These are phyloP conservation scores for Drosophila gunungcola DNA, from an alignment of 1,140 invertebrate genomes.

Conservation along the genomic window DNA sequence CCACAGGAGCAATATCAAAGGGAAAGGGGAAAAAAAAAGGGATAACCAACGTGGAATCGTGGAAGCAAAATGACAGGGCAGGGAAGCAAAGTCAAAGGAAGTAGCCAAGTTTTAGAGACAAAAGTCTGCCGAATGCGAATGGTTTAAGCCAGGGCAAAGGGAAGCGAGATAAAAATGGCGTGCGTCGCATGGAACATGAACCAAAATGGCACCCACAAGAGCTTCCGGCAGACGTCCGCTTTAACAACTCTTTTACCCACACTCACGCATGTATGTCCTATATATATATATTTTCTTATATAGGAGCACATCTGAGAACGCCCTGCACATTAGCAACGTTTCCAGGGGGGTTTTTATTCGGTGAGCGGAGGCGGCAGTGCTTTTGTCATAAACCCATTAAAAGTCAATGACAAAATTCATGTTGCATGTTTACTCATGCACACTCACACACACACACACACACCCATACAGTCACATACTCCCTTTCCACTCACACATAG, in stretches of 20 bases:
- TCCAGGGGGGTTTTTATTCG: conserved; percentile 3
- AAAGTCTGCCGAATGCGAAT: conserved; percentile 54
- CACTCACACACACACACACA: conserved; percentile 27
- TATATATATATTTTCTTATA: conserved; percentile 11
- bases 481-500: conserved; percentile 17
- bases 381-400: conserved; percentile 84
- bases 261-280: conserved; percentile 21
- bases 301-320: conserved; percentile 39
- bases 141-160: conserved; percentile 58
- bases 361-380: conserved; percentile 36
- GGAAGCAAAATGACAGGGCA: conserved; percentile 65
- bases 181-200: conserved; percentile 74
- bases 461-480: not conserved
- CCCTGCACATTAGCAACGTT: conserved; percentile 67
- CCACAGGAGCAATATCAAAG: conserved; percentile 40
- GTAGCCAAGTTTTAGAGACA: conserved; percentile 63
- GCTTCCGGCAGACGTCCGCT: conserved; percentile 78
- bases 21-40: conserved; percentile 24
- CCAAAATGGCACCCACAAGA: conserved; percentile 80
- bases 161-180: conserved; percentile 71
- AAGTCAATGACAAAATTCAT: conserved; percentile 82
- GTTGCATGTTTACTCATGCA: conserved; percentile 78
- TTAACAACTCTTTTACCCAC: conserved; percentile 77
- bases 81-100: conserved; percentile 11
- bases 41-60: conserved; percentile 11